Evolutionary conservation across 1,140 invertebrate species (phyloP).

Genomic region (Cherax quadricarinatus): DNA sequence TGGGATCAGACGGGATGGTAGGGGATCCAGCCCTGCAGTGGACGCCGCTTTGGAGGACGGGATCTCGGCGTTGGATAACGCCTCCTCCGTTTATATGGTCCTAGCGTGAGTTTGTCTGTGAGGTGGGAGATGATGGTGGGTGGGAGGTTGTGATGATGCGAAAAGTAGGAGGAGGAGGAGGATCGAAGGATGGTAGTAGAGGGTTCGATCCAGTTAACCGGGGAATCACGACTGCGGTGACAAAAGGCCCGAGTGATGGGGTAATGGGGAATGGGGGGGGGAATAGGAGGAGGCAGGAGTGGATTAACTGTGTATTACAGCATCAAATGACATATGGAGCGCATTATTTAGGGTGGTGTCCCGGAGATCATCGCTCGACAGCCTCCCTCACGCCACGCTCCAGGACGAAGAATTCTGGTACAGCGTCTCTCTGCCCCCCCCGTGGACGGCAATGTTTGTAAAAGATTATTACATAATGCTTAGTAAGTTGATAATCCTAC

Average conservation of each 20-base stretch:
- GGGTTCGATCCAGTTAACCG: conserved; percentile 10
- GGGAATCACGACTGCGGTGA: conserved; percentile 15
- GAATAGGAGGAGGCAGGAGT: conserved; percentile 17
- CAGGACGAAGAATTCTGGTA: conserved; percentile 20
- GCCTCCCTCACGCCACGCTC: neutral
- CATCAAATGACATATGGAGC: conserved; percentile 69
- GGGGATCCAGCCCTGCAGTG: neutral
- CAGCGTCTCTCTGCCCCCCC: neutral
- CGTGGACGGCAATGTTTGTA: conserved; percentile 57
- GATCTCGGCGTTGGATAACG: neutral
- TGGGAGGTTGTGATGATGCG: too few relatives aligned
- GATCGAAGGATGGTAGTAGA: too few relatives aligned
- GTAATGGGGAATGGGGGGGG: neutral
- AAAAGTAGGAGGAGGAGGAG: too few relatives aligned
- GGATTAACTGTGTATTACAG: conserved; percentile 69
- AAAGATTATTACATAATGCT: conserved; percentile 68
- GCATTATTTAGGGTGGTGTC: conserved; percentile 40
- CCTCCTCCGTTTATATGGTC: too few relatives aligned
- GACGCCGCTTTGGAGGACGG: neutral
- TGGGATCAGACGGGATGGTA: conserved; percentile 22
- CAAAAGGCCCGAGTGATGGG: conserved; percentile 14
- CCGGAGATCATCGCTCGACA: conserved; percentile 2
- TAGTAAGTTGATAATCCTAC: conserved; percentile 62
- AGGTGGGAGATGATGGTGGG: too few relatives aligned
- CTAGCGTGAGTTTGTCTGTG: too few relatives aligned